These are phyloP conservation scores for Drosophila fulvimacula DNA, from an alignment of 2,888 invertebrate genomes.

Conservation along the genomic window DNA sequence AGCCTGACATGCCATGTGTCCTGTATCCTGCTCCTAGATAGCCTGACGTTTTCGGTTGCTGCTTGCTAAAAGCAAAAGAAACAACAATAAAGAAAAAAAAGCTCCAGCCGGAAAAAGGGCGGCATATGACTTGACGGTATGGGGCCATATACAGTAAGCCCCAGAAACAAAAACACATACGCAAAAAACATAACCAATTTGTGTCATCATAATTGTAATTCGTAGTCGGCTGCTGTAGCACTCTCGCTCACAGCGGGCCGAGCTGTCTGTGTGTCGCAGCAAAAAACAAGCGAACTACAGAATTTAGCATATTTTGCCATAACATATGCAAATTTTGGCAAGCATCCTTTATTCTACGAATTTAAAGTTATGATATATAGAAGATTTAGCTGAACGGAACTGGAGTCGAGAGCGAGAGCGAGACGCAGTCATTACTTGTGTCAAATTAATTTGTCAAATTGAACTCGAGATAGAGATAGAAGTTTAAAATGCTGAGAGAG, in stretches of 20 bases:
- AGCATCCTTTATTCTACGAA: constrained; percentile 32
- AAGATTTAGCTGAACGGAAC: constrained; percentile 1
- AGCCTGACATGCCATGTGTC: constrained; percentile 69
- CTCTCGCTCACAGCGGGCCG: constrained; percentile 33
- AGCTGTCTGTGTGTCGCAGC: constrained; percentile 5
- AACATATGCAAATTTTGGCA: constrained; percentile 56
- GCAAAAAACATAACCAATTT: constrained; percentile 78
- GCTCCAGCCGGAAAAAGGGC: constrained; percentile 30
- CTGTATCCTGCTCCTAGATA: constrained; percentile 54
- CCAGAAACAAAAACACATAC: constrained; percentile 52
- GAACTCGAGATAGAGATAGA: constrained; percentile 18
- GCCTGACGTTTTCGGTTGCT: constrained; percentile 59
- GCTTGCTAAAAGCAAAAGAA: constrained; percentile 26
- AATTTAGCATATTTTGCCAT: constrained; percentile 46
- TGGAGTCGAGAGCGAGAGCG: neutral
- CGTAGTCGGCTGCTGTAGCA: constrained; percentile 45
- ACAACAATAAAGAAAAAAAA: constrained; percentile 32
- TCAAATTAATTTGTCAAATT: constrained; percentile 73
- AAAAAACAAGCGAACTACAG: constrained; percentile 43
- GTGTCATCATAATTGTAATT: constrained; percentile 81
- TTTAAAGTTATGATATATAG: constrained; percentile 7
- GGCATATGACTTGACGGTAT: constrained; percentile 5
- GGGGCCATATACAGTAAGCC: constrained; percentile 1
- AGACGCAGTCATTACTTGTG: constrained; percentile 28
- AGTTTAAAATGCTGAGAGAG: neutral